Evolutionary conservation across 2,113 vertebrate genomes (phyloP).

Genomic region (Apodemus sylvaticus): DNA sequence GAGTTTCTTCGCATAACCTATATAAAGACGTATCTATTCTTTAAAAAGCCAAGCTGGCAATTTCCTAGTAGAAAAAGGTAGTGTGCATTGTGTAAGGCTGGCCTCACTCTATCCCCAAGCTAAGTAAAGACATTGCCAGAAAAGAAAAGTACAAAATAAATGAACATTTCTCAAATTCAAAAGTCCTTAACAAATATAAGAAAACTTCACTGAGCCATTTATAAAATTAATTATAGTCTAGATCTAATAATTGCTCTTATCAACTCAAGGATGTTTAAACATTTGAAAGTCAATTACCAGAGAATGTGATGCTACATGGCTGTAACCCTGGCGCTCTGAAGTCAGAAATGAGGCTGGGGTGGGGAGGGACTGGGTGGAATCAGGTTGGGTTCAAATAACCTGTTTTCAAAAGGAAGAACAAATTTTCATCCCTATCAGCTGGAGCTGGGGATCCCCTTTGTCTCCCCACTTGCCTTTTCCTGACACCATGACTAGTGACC

Average conservation of each 20-base stretch:
- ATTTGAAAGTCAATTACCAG: not conserved
- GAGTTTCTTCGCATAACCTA: not conserved
- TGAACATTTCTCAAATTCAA: not conserved
- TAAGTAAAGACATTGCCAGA: not conserved
- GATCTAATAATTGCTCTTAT: not conserved
- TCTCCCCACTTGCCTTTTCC: not conserved
- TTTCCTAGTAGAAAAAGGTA: not conserved
- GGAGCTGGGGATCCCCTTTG: not conserved
- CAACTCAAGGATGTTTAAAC: not conserved
- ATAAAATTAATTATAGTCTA: not conserved
- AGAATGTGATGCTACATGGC: not conserved
- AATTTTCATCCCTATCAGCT: not conserved
- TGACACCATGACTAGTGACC: not conserved
- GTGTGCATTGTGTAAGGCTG: not conserved
- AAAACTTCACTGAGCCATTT: not conserved
- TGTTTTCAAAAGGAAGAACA: not conserved
- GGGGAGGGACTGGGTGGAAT: too few relatives aligned
- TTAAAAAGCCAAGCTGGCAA: not conserved
- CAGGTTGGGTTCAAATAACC: not conserved
- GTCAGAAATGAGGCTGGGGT: not conserved
- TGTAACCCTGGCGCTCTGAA: not conserved
- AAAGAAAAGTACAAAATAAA: not conserved
- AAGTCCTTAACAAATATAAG: not conserved
- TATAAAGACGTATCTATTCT: not conserved
- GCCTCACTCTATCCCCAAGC: not conserved